Conservation (phyloP, 2,113 vertebrate genomes). For the Polypterus bichir region DNA sequence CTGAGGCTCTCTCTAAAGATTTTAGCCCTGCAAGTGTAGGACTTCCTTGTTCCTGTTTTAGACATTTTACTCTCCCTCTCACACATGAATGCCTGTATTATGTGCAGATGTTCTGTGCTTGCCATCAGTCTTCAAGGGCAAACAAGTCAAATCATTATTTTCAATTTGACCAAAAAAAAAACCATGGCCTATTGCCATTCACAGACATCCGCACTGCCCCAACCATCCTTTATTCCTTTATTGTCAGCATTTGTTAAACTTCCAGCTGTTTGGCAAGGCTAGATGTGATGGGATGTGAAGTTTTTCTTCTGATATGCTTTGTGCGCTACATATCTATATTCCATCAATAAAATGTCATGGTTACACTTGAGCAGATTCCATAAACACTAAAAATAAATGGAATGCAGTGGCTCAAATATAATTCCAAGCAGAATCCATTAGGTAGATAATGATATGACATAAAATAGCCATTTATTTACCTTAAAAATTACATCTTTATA, state of each 20-base stretch:
- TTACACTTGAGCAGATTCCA: too few relatives aligned
- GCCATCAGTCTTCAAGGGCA: slow-evolving; percentile 37
- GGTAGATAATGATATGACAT: too few relatives aligned
- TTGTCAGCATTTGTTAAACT: not conserved
- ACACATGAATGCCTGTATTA: slow-evolving; percentile 48
- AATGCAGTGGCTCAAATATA: too few relatives aligned
- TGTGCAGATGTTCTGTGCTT: slow-evolving; percentile 43
- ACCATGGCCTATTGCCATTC: slow-evolving; percentile 27
- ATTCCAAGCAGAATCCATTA: too few relatives aligned
- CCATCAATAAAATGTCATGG: too few relatives aligned
- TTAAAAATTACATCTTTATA: too few relatives aligned
- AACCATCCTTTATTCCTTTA: slow-evolving; percentile 9
- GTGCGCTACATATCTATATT: too few relatives aligned
- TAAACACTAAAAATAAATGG: too few relatives aligned
- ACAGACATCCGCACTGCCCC: slow-evolving; percentile 13
- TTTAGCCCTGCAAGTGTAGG: too few relatives aligned
- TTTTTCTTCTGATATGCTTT: not conserved
- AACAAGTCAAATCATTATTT: slow-evolving; percentile 37
- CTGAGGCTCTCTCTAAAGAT: too few relatives aligned
- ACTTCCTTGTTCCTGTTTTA: too few relatives aligned
- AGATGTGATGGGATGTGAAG: not conserved
- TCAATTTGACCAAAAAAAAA: slow-evolving; percentile 38
- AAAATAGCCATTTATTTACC: too few relatives aligned
- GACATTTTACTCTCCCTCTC: slow-evolving; percentile 19
- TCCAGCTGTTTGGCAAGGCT: not conserved